Evolutionary conservation across 2,888 invertebrate species (phyloP).

Genomic region (Drosophila subsilvestris): DNA sequence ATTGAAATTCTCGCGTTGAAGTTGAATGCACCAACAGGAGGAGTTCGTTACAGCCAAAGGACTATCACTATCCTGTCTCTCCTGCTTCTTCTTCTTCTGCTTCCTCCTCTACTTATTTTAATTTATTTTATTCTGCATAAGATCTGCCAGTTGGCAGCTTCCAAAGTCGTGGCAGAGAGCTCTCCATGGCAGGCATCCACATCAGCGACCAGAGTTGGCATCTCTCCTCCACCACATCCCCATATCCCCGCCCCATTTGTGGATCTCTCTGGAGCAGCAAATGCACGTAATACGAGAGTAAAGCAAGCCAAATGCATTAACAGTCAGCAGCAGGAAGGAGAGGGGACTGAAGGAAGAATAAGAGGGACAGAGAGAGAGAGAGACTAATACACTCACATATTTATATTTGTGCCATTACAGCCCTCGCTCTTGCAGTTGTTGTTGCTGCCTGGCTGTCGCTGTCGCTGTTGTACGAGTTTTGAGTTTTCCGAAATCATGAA

Average conservation of each 20-base stretch:
- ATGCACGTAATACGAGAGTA: constrained; percentile 78
- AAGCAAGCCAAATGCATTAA: constrained; percentile 79
- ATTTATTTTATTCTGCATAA: constrained; percentile 43
- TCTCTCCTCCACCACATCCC: constrained; percentile 6
- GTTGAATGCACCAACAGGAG: constrained; percentile 71
- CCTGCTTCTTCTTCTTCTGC: background rate
- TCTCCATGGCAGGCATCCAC: background rate
- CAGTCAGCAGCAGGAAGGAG: constrained; percentile 46
- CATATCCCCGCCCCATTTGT: constrained; percentile 10
- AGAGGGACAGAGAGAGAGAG: constrained; percentile 11
- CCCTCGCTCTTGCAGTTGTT: constrained; percentile 49
- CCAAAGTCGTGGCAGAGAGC: background rate
- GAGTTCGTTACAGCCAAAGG: constrained; percentile 16
- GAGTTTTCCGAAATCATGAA: constrained; percentile 84
- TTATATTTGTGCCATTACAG: constrained; percentile 74
- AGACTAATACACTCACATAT: constrained; percentile 41
- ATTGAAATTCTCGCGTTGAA: constrained; percentile 51
- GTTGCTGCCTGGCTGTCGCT: constrained; percentile 39
- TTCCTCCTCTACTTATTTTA: constrained; percentile 23
- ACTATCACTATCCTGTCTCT: constrained; percentile 27
- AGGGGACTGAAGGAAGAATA: background rate
- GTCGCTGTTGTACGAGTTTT: constrained; percentile 74
- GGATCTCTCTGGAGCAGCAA: constrained; percentile 61
- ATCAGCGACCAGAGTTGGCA: background rate
- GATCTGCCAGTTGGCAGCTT: constrained; percentile 39